Evolutionary conservation across 2,113 vertebrate species (phyloP).

Genomic region (Fregetta grallaria): DNA sequence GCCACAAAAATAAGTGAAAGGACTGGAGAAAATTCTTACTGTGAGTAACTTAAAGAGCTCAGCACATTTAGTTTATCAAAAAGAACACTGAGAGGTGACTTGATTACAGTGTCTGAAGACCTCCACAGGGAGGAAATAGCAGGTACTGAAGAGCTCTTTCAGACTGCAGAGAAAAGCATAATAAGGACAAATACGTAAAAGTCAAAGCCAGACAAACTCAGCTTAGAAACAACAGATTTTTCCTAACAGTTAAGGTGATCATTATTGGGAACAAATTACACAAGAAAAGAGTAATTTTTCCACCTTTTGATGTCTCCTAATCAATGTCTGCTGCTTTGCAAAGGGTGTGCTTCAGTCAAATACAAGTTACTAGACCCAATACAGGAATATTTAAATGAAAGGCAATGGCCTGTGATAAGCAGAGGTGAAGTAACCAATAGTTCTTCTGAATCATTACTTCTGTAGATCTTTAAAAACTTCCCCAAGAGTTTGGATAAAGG

Average conservation of each 20-base stretch:
- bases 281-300: not conserved
- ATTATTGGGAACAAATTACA: not conserved
- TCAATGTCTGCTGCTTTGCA: not conserved
- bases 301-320: not conserved
- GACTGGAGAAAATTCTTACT: not conserved
- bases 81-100: not conserved
- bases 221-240: not conserved
- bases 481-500: not conserved
- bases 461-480: not conserved
- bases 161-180: not conserved
- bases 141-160: not conserved
- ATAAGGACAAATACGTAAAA: not conserved
- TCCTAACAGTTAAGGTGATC: not conserved
- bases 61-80: not conserved
- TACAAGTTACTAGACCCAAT: not conserved
- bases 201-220: not conserved
- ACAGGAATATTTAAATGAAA: not conserved
- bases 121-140: not conserved
- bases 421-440: not conserved
- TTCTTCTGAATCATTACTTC: not conserved
- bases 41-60: not conserved
- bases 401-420: not conserved
- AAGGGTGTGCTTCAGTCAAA: not conserved
- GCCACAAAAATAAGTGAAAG: not conserved
- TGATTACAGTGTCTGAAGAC: conserved; percentile 26